Conservation (phyloP, 2,888 invertebrate species). For the Crossocerus cetratus region DNA sequence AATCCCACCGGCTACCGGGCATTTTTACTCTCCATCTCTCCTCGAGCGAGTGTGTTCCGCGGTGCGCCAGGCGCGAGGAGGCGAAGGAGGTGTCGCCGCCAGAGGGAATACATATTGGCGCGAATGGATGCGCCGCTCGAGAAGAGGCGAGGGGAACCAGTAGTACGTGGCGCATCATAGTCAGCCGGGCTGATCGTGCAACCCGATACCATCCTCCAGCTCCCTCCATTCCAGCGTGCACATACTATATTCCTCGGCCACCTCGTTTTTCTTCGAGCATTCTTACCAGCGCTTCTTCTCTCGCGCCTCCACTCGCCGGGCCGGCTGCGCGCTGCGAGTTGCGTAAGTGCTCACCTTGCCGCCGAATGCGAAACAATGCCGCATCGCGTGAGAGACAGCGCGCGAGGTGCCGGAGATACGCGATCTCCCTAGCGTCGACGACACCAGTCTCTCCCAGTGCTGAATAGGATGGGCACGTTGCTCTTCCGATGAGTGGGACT, state of each 20-base stretch:
- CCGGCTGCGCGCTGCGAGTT: slow-evolving; percentile 56
- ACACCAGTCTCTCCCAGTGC: slow-evolving; percentile 40
- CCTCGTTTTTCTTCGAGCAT: slow-evolving; percentile 47
- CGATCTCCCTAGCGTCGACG: slow-evolving; percentile 58
- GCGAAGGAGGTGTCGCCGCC: not conserved
- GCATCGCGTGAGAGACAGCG: slow-evolving; percentile 65
- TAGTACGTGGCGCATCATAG: slow-evolving; percentile 59
- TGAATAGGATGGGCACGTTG: slow-evolving; percentile 24
- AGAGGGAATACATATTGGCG: slow-evolving; percentile 4
- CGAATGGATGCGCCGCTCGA: slow-evolving; percentile 15
- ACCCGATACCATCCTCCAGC: slow-evolving; percentile 65
- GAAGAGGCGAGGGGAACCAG: slow-evolving; percentile 44
- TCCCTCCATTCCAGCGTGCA: slow-evolving; percentile 40
- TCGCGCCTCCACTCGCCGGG: slow-evolving; percentile 33
- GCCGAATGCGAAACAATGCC: slow-evolving; percentile 72
- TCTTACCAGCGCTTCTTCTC: slow-evolving; percentile 37
- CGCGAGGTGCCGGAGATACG: slow-evolving; percentile 65
- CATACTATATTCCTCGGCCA: slow-evolving; percentile 30
- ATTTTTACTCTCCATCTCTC: not conserved
- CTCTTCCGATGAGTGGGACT: slow-evolving; percentile 48
- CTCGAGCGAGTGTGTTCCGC: not conserved
- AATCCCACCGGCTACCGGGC: slow-evolving; percentile 4
- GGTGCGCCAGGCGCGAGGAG: not conserved
- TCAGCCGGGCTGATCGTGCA: slow-evolving; percentile 62
- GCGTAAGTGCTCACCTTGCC: slow-evolving; percentile 73